Conservation (phyloP, 2,888 invertebrate species). For the Noctua comes region DNA sequence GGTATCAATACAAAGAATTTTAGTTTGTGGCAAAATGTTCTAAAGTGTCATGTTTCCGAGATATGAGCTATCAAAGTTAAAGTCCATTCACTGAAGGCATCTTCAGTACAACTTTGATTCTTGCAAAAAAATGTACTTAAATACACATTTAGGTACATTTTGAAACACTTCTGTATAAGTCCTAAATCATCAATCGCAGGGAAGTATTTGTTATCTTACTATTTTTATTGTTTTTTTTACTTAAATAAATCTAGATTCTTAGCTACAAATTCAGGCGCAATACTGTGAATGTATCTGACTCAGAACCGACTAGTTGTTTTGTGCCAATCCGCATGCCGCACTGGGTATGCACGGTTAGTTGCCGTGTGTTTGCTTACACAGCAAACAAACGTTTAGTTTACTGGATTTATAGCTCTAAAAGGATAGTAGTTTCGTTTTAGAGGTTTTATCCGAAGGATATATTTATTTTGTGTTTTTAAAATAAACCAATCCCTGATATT, state of each 20-base stretch:
- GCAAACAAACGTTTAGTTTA: constrained; percentile 16
- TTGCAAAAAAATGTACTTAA: too few species aligned
- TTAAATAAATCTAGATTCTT: neutral
- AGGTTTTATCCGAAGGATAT: neutral
- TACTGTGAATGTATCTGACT: neutral
- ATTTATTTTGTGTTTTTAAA: neutral
- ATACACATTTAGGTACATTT: too few species aligned
- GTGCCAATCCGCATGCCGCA: constrained; percentile 7
- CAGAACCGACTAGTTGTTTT: constrained; percentile 9
- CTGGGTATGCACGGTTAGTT: neutral
- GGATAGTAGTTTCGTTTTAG: neutral
- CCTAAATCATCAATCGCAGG: too few species aligned
- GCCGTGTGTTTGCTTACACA: too few species aligned
- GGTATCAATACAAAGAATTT: too few species aligned
- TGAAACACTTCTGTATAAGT: too few species aligned
- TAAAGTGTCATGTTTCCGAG: too few species aligned
- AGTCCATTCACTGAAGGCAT: too few species aligned
- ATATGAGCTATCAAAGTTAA: too few species aligned
- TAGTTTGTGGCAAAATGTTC: too few species aligned
- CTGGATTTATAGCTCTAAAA: constrained; percentile 28
- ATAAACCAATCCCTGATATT: too few species aligned
- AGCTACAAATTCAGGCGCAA: constrained; percentile 9
- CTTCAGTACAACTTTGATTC: too few species aligned
- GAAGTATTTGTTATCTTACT: neutral
- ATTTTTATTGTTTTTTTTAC: neutral